These are phyloP conservation scores for Brachyhypopomus gauderio DNA, from an alignment of 2,113 vertebrate genomes.

Conservation along the genomic window DNA sequence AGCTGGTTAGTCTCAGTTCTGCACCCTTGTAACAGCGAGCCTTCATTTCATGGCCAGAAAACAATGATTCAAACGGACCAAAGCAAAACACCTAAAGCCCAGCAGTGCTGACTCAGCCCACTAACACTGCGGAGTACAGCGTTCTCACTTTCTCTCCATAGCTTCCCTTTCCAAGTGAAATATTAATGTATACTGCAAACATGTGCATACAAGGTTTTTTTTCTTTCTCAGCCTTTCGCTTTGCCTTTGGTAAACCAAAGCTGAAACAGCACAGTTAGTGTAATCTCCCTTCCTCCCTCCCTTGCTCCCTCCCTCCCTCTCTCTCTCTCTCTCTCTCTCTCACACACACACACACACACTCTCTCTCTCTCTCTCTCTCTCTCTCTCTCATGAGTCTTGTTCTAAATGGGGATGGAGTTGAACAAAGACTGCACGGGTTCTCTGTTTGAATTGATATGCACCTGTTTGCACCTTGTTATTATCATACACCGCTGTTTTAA, in stretches of 20 bases:
- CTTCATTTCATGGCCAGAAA: constrained; percentile 21
- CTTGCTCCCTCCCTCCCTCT: too few species aligned
- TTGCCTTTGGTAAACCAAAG: neutral
- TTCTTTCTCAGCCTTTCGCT: neutral
- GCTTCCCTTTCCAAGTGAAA: constrained; percentile 2
- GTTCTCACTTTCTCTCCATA: neutral
- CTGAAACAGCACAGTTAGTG: constrained; percentile 2
- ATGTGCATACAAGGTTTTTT: neutral
- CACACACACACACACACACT: too few species aligned
- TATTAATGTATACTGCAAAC: constrained; percentile 13
- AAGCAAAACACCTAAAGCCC: constrained; percentile 10
- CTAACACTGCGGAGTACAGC: constrained; percentile 2
- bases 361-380: neutral
- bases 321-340: neutral
- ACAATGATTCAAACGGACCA: constrained; percentile 25
- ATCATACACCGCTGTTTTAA: constrained; percentile 2
- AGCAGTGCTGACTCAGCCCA: constrained; percentile 24
- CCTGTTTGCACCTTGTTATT: constrained; percentile 17
- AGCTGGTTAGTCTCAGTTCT: neutral
- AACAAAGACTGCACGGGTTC: constrained; percentile 6
- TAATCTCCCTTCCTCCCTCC: neutral
- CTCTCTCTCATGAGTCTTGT: neutral
- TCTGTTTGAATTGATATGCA: neutral
- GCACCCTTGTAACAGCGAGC: neutral
- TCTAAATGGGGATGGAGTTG: constrained; percentile 1